These are phyloP conservation scores for Troglohyphantes excavatus DNA, from an alignment of 2,888 invertebrate genomes.

Conservation along the genomic window DNA sequence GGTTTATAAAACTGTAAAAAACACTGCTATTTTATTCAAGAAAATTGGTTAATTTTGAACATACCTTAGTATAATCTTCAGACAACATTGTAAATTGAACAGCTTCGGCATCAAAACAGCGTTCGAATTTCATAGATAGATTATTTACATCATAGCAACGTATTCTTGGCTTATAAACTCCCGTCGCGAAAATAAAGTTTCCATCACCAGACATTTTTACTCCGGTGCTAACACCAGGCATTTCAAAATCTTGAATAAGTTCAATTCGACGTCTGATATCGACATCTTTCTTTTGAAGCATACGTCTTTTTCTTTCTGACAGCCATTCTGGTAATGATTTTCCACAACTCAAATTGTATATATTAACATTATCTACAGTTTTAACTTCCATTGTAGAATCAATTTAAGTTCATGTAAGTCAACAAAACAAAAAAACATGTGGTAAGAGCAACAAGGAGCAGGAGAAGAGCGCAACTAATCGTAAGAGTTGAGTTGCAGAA, in stretches of 20 bases:
- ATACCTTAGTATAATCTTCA: constrained; percentile 97
- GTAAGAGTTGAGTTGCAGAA: not conserved
- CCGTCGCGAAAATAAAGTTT: constrained; percentile 94
- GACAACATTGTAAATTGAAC: constrained; percentile 95
- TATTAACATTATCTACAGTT: constrained; percentile 97
- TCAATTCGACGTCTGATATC: constrained; percentile 95
- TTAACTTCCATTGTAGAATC: constrained; percentile 90
- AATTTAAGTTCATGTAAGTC: not conserved
- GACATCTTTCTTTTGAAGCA: constrained; percentile 92
- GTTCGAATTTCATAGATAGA: constrained; percentile 97
- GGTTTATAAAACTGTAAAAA: too few relatives aligned
- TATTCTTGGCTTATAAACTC: constrained; percentile 95
- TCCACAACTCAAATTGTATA: constrained; percentile 98
- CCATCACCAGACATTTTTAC: constrained; percentile 94
- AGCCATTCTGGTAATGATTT: constrained; percentile 99
- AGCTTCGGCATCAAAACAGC: constrained; percentile 98
- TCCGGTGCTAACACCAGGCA: constrained; percentile 96
- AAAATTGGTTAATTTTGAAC: too few relatives aligned
- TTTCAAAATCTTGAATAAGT: constrained; percentile 99
- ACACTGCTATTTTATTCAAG: too few relatives aligned
- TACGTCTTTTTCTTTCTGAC: constrained; percentile 90
- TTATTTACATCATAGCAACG: constrained; percentile 98
- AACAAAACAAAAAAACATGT: not conserved
- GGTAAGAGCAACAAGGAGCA: not conserved
- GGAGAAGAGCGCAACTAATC: not conserved